These are phyloP conservation scores for Sycobia sp. DNA, from an alignment of 1,140 invertebrate species.

Conservation along the genomic window DNA sequence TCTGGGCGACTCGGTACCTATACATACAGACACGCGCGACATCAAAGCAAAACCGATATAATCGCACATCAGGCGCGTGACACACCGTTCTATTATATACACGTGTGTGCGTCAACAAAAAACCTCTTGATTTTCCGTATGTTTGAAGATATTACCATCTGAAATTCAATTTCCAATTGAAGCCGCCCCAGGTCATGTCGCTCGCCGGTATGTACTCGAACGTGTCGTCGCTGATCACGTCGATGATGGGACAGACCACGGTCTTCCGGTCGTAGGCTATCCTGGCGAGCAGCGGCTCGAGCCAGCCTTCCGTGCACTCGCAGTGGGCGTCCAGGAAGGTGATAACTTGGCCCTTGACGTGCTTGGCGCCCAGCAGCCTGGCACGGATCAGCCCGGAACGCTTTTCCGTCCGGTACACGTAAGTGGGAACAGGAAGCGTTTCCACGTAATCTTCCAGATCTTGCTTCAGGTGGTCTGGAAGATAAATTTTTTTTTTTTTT, in stretches of 20 bases:
- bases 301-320: slow-evolving; percentile 93
- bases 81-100: too few species aligned
- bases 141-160: slow-evolving; percentile 81
- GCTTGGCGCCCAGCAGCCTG: slow-evolving; percentile 86
- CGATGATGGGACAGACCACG: slow-evolving; percentile 97
- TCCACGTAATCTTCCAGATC: slow-evolving; percentile 90
- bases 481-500: slow-evolving; percentile 33
- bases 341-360: slow-evolving; percentile 91
- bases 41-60: too few species aligned
- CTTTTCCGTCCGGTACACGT: slow-evolving; percentile 84
- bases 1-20: slow-evolving; percentile 94
- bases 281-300: slow-evolving; percentile 87
- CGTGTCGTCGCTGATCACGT: slow-evolving; percentile 96
- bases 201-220: slow-evolving; percentile 96
- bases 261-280: slow-evolving; percentile 91
- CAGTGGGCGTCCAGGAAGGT: slow-evolving; percentile 97
- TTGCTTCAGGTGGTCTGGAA: slow-evolving; percentile 84
- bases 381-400: slow-evolving; percentile 93
- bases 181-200: slow-evolving; percentile 96
- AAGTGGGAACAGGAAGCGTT: slow-evolving; percentile 81
- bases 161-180: slow-evolving; percentile 98
- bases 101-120: too few species aligned
- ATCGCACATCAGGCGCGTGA: too few species aligned
- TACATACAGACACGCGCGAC: too few species aligned
- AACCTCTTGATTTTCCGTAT: too few species aligned